Evolutionary conservation across 2,113 vertebrate species (phyloP).

Genomic region (Paratilapia polleni): DNA sequence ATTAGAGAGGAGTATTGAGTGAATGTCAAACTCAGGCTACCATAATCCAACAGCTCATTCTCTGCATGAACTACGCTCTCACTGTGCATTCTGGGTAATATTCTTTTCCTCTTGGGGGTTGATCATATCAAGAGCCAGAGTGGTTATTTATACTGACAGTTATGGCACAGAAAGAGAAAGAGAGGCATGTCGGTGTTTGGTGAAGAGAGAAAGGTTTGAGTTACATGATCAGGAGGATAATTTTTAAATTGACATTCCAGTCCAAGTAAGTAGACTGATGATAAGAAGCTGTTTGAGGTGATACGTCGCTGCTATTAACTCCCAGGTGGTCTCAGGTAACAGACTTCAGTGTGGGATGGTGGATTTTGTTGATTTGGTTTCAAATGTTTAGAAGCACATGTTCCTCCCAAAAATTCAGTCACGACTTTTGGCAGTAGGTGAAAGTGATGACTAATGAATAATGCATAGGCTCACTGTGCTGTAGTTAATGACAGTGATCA

Average conservation of each 20-base stretch:
- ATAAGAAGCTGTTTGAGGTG: constrained; percentile 3
- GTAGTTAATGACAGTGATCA: constrained; percentile 61
- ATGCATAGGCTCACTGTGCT: constrained; percentile 63
- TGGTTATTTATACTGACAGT: constrained; percentile 71
- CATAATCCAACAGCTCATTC: constrained; percentile 59
- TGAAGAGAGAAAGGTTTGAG: background rate
- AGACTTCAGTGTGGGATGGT: background rate
- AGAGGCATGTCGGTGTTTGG: background rate
- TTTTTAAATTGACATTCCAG: background rate
- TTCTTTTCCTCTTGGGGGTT: constrained; percentile 67
- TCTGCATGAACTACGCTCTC: constrained; percentile 37
- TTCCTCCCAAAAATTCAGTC: constrained; percentile 40
- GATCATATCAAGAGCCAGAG: constrained; percentile 63
- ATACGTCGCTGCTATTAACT: constrained; percentile 10
- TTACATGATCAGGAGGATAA: background rate
- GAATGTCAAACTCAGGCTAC: constrained; percentile 44
- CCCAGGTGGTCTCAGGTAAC: constrained; percentile 8
- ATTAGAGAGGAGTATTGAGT: constrained; percentile 34
- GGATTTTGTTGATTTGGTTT: constrained; percentile 53
- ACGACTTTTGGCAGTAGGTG: constrained; percentile 59
- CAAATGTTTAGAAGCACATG: constrained; percentile 46
- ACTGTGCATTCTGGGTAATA: constrained; percentile 73
- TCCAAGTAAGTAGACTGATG: background rate
- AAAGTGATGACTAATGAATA: constrained; percentile 70
- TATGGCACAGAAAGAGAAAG: constrained; percentile 19